A percentile compares a stretch with the other conserved stretches of the same genome.
phyloP scores from a whole-genome alignment of 2,888 invertebrate species.

The Barypeithes pellucidus region DNA sequence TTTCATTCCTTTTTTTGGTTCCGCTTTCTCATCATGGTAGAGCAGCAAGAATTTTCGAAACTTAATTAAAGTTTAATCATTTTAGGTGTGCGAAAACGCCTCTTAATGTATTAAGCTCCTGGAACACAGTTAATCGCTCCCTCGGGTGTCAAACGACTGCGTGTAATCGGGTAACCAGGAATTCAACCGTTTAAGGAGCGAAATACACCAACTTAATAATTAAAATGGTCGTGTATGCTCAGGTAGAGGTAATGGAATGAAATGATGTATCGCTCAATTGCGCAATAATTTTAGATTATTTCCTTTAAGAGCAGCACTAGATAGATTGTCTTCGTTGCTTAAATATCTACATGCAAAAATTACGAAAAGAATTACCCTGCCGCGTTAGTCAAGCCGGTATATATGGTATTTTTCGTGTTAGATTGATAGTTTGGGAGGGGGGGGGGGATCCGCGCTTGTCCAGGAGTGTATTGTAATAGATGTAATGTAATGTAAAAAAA shows the following conservation, averaged over 20 bases:
- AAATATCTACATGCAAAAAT: no score
- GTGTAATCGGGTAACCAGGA: conserved; percentile 23
- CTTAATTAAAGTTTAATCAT: conserved; percentile 12
- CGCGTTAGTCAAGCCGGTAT: no score
- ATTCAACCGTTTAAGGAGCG: background rate
- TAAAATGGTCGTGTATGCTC: conserved; percentile 9
- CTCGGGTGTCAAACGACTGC: conserved; percentile 9
- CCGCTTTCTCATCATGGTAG: background rate
- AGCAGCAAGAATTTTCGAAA: background rate
- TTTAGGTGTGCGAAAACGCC: background rate
- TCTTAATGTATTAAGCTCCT: conserved; percentile 18
- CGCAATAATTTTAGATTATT: no score
- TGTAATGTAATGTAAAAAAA: no score
- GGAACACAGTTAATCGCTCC: conserved; percentile 10
- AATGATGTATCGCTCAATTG: background rate
- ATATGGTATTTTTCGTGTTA: no score
- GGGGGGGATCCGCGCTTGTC: no score
- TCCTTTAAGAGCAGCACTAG: no score
- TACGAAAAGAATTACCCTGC: no score
- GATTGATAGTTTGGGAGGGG: no score
- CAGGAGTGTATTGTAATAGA: no score
- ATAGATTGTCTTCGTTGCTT: no score
- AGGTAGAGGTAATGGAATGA: background rate
- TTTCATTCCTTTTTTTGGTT: no score
- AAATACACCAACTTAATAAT: conserved; percentile 11